Evolutionary conservation across 2,113 vertebrate genomes (phyloP).

Genomic region (Dromiciops gliroides): DNA sequence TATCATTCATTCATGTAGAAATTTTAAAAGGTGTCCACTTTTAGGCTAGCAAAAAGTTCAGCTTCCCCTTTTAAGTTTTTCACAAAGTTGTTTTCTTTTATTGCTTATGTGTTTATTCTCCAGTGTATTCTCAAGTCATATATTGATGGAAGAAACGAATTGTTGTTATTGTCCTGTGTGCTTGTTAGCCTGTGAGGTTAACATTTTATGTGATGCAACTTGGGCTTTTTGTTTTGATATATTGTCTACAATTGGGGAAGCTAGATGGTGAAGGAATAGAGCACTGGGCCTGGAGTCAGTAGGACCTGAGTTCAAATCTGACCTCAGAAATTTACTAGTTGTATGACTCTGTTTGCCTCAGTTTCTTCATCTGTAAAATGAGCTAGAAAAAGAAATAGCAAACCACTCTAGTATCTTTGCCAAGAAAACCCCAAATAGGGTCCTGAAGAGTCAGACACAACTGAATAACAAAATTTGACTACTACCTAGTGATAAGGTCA

Average conservation of each 20-base stretch:
- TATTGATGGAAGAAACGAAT: constrained; percentile 37
- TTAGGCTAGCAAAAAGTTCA: constrained; percentile 14
- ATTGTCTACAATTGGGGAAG: not conserved
- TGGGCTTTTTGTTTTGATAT: constrained; percentile 28
- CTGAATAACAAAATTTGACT: not conserved
- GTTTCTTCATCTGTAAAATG: not conserved
- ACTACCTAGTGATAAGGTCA: constrained; percentile 43
- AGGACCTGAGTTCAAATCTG: not conserved
- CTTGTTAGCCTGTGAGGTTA: no score
- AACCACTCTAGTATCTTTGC: not conserved
- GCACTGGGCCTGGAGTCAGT: not conserved
- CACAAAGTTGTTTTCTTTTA: constrained; percentile 4
- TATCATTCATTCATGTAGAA: not conserved
- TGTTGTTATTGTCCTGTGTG: constrained; percentile 28
- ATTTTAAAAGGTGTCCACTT: not conserved
- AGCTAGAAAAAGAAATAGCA: not conserved
- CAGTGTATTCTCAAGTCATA: not conserved
- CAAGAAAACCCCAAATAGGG: not conserved
- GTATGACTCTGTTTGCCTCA: not conserved
- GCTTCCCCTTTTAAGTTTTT: constrained; percentile 42
- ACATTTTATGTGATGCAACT: constrained; percentile 32
- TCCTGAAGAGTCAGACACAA: not conserved
- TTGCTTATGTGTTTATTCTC: constrained; percentile 24
- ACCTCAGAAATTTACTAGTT: not conserved
- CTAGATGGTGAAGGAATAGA: not conserved